Evolutionary conservation across 2,113 vertebrate species (phyloP).

Genomic region (Callopanchax toddi): DNA sequence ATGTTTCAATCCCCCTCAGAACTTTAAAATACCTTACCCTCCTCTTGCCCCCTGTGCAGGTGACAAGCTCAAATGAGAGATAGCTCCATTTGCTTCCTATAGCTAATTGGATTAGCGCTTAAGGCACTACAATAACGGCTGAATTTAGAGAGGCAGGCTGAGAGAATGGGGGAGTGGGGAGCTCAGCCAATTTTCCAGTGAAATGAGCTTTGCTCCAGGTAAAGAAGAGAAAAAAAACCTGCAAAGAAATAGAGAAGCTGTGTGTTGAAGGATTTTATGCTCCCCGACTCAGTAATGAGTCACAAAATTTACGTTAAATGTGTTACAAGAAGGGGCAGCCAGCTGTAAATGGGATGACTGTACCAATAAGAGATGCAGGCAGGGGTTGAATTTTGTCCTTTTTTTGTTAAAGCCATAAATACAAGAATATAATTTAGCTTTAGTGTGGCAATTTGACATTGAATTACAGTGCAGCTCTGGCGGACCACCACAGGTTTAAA

Average conservation of each 20-base stretch:
- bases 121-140: conserved; percentile 67
- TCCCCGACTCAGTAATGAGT: conserved; percentile 37
- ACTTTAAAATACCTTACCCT: conserved; percentile 21
- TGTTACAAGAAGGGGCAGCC: conserved; percentile 2
- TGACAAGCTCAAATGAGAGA: conserved; percentile 72
- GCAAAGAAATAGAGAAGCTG: conserved; percentile 65
- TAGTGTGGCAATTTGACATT: too few species aligned
- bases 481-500: too few species aligned
- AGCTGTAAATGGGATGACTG: conserved; percentile 25
- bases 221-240: conserved; percentile 66
- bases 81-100: conserved; percentile 75
- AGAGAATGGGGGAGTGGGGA: conserved; percentile 51
- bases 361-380: not conserved
- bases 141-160: conserved; percentile 66
- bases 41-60: conserved; percentile 49
- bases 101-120: conserved; percentile 78
- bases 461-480: too few species aligned
- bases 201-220: conserved; percentile 77
- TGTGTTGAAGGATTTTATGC: conserved; percentile 52
- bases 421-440: not conserved
- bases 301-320: conserved; percentile 44
- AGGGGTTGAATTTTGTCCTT: conserved; percentile 19
- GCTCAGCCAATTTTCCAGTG: conserved; percentile 69
- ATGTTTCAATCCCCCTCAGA: conserved; percentile 55
- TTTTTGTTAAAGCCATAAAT: not conserved